Base-by-base conservation (phyloP, 2,888 invertebrate genomes). In the Brachyptera risi region DNA sequence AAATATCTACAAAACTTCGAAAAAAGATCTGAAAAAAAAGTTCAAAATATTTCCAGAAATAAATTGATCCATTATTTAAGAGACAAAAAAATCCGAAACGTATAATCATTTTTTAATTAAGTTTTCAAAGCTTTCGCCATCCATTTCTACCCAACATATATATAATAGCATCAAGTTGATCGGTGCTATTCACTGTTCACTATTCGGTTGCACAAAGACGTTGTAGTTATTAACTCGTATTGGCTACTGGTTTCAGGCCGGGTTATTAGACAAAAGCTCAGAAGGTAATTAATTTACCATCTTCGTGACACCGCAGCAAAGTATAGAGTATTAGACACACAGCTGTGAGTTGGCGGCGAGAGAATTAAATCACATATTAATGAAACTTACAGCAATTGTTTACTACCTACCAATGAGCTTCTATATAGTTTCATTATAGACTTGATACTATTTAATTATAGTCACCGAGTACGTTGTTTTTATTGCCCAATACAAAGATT, bases 381-480 rank as follows among this genome's bases (percentile, higher is more conserved):
- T 63, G 63, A 60, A 63, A 60, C 54, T 63, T 58, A 58, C 54
- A 60, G 63, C 60, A 63, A 60, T 63, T 63, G 58, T 60, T 63
- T 60, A 40, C 44, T 58, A 47, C 35, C 38, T 40, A 37, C 49
- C 59, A n/a, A n/a, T 47, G 26, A 23, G 17, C 40, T 58, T 50
- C n/a, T n/a, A n/a, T n/a, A 54, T 27, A 58, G 44, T 61, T 61
- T 59, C 61, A 63, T 63, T 63, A 63, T 21, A 63, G 58, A 49
- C 59, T 50, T 42, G 17, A 24, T 50, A 49, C 37, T n/a, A 60
- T 56, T 63, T 61, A 63, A 63, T 63, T 63, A 61, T 47, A 54
- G 31, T 56, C n/a, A 51, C 31, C 35, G 13, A 3, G 13, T 23
- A 17, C n/a, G 24, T 49, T 23, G 49, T 21, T 24, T n/a, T 9